Evolutionary conservation across 2,113 vertebrate genomes (phyloP), one percentile per base, ranked within the genome.

Genomic region (Benitochromis conjunctus): DNA sequence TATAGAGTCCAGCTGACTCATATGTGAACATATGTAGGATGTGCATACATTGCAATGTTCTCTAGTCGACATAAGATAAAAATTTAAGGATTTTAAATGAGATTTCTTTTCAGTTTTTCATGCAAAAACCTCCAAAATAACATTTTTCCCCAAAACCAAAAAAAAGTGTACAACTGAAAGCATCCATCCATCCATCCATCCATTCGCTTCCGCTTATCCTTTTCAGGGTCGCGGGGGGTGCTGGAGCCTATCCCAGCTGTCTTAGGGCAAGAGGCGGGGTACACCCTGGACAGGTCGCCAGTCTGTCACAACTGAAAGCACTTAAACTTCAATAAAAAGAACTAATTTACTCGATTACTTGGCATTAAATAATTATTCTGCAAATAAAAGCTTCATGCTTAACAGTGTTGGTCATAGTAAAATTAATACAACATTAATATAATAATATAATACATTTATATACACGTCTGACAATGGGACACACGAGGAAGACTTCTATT

Each of bases 21-120:
- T 26, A 18, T 74, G 43, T 76, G 69, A 19, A 76, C 29, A 31
- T 7, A 51, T 76, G 16, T 12, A 76, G 9, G 26, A 51, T 19
- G 43, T 74, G 69, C 43, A 31, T 6, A 74, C 69, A 51, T 5
- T 31, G 69, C 43, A 74, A 51, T 12, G 43, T 51, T 76, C 43
- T 24, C 24, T 31, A 9, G 24, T 11, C 0, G 9, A 48, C 9
- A 51, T 19, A 18, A 31, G 43, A 31, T 74, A 5, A 48, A 29
- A 51, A 46, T 46, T 2, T 46, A 6, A 64, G 36, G 3, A 48
- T 48, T 46, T 48, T 29, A 71, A 46, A 76, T 51, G 2, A 51
- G 26, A 51, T 12, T 76, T 48, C 0, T 0, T 48, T 48, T 69
- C 9, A 0, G 14, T 1, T 69, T 66, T 66, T 41, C 36, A 26